Conservation (phyloP, 2,113 vertebrate species). For the Phoxinus phoxinus region DNA sequence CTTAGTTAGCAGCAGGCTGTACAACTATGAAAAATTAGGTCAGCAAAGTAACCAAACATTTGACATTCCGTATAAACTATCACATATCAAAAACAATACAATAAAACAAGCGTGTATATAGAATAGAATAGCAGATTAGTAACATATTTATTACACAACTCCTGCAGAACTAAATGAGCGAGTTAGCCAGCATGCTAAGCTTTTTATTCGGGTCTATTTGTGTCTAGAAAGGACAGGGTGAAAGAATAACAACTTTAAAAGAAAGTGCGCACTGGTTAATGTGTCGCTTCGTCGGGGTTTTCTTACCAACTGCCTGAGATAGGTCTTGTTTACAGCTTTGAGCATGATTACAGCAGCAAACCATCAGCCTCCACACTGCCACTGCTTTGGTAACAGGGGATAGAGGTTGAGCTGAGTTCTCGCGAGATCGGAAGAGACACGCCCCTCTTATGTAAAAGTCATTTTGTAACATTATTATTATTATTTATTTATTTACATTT, state of each 20-base stretch:
- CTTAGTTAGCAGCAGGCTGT: neutral
- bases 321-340: constrained; percentile 65
- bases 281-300: neutral
- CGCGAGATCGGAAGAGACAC: constrained; percentile 41
- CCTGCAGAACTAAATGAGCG: neutral
- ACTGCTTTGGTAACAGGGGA: neutral
- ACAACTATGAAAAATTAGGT: neutral
- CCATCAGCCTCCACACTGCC: neutral
- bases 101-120: neutral
- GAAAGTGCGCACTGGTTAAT: neutral
- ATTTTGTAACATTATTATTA: neutral
- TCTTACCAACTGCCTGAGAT: constrained; percentile 74
- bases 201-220: neutral
- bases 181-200: constrained; percentile 38
- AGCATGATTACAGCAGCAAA: constrained; percentile 61
- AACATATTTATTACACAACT: neutral
- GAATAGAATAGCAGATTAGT: neutral
- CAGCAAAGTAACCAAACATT: neutral
- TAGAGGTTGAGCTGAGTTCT: neutral
- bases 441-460: neutral
- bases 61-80: neutral
- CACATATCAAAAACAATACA: neutral
- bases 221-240: neutral
- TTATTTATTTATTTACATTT: no score
- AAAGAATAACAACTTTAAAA: neutral